These are phyloP conservation scores for Drosophila borborema DNA, from an alignment of 2,888 invertebrate species.

Conservation along the genomic window DNA sequence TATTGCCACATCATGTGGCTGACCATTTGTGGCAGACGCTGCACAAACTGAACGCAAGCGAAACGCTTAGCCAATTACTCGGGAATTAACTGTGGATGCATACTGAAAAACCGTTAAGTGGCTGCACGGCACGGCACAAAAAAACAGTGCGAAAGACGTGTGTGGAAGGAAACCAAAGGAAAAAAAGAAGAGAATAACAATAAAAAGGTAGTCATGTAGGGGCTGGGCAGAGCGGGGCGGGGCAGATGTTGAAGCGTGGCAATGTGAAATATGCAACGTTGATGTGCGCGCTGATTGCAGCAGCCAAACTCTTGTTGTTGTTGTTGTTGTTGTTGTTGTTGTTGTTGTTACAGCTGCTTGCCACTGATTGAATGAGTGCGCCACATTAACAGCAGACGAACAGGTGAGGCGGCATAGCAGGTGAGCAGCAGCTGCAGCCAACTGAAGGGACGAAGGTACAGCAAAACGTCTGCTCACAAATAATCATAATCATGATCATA, in stretches of 20 bases:
- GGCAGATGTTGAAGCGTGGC: constrained; percentile 17
- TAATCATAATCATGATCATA: constrained; percentile 42
- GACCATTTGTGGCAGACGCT: constrained; percentile 47
- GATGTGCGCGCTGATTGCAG: constrained; percentile 71
- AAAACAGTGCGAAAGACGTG: constrained; percentile 47
- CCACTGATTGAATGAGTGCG: constrained; percentile 69
- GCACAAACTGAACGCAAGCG: constrained; percentile 70
- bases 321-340: constrained; percentile 30
- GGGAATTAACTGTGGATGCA: constrained; percentile 72
- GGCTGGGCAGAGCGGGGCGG: background rate
- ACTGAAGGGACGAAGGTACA: constrained; percentile 21
- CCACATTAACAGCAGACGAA: constrained; percentile 56
- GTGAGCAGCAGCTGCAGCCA: constrained; percentile 1
- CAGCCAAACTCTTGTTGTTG: constrained; percentile 39
- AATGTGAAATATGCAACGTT: constrained; percentile 67
- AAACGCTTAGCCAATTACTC: constrained; percentile 76
- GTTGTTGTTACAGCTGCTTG: constrained; percentile 27
- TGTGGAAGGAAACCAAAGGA: constrained; percentile 37
- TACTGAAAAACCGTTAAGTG: constrained; percentile 77
- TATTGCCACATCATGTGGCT: constrained; percentile 55
- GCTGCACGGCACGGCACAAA: constrained; percentile 45
- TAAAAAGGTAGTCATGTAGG: background rate
- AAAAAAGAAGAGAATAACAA: constrained; percentile 3
- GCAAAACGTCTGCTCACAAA: constrained; percentile 43
- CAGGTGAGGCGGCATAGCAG: background rate